A percentile compares a stretch with the other conserved stretches of the same genome.
Evolutionary conservation across 1,140 invertebrate species (phyloP).

Genomic region (Dufourea novaeangliae): DNA sequence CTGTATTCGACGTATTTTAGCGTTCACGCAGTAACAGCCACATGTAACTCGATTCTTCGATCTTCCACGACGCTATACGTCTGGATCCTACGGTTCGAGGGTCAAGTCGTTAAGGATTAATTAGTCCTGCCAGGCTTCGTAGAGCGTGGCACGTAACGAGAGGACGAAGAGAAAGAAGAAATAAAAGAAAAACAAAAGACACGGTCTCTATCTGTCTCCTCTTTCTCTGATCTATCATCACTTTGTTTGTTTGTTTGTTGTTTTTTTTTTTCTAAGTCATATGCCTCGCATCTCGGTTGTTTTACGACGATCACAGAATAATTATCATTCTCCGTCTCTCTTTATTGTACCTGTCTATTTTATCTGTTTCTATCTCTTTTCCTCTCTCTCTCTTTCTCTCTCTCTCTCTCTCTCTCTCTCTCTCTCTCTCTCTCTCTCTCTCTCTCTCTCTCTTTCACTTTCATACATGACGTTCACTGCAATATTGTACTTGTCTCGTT

Average conservation of each 20-base stretch:
- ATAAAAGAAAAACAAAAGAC: not conserved
- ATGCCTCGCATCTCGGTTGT: not conserved
- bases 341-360: not conserved
- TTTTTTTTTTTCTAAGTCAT: not conserved
- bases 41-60: too few species aligned
- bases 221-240: conserved; percentile 29
- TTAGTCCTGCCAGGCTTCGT: not conserved
- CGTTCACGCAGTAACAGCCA: too few species aligned
- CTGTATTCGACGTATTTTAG: too few species aligned
- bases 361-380: not conserved
- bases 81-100: too few species aligned
- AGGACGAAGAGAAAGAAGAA: not conserved
- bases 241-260: too few species aligned
- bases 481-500: conserved; percentile 79
- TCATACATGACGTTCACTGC: conserved; percentile 63
- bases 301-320: not conserved
- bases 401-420: not conserved
- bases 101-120: not conserved
- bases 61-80: too few species aligned
- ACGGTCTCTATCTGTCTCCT: conserved; percentile 8
- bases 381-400: not conserved
- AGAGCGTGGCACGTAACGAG: not conserved
- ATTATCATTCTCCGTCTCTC: conserved; percentile 10
- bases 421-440: conserved; percentile 6
- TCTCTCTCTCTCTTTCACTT: conserved; percentile 46